Evolutionary conservation across 2,113 vertebrate genomes (phyloP), one percentile per base, ranked within the genome.

Genomic region (Pelobates fuscus): DNA sequence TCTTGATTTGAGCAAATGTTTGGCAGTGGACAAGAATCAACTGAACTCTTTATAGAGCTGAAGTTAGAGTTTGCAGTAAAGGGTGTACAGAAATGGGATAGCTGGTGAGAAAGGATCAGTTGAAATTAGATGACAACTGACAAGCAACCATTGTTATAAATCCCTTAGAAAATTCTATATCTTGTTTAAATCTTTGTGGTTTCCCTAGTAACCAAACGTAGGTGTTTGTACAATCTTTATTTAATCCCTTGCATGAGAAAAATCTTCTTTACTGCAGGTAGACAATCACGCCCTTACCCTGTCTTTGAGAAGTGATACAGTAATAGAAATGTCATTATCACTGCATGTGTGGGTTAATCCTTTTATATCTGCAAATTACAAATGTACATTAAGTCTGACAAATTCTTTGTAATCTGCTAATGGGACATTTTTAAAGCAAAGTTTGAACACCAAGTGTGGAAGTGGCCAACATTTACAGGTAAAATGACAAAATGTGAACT

Each of bases 151-250:
- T 46, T 71, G 57, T 49, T 61, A 44, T 49, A 61, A 23, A 71
- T 61, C 55, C 55, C 43, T 70, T 70, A 59, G 68, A 70, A 70
- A 15, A 44, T 18, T 70, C 43, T 25, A 71, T 26, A 32, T 27
- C n/a, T n/a, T n/a, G n/a, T n/a, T n/a, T n/a, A n/a, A n/a, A n/a
- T n/a, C n/a, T n/a, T n/a, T n/a, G n/a, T n/a, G n/a, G 41, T 32
- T 71, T 71, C 17, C 69, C 41, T 71, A n/a, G 69, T 29, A 71
- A 62, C 69, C 24, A 49, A 58, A 71, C 62, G 58, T 49, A 71
- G 57, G 57, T 70, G 57, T 71, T 71, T 71, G 49, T 71, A 58
- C 37, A 61, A 61, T 61, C 37, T 60, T 71, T 71, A 60, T 71
- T 60, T 71, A 61, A 61, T 71, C 69, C 41, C 58, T 62, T 30